Evolutionary conservation across 64 coral and sea anemone species (phyloP).

Genomic region (Cladopsammia gracilis): DNA sequence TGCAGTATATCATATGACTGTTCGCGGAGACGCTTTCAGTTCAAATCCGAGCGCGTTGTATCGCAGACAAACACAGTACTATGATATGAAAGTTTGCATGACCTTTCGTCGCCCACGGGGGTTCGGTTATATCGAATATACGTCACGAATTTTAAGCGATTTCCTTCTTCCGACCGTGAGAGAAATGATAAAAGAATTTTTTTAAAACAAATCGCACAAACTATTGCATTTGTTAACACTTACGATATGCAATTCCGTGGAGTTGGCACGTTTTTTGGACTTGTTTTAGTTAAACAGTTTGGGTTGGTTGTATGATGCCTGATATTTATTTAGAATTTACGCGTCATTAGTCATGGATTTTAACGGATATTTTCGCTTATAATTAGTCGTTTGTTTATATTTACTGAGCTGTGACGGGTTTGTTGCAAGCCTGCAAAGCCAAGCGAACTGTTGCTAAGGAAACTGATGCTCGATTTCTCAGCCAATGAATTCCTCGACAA

Average conservation of each 20-base stretch:
- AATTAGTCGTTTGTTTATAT: not conserved
- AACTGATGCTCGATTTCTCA: not conserved
- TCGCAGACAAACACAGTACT: not conserved
- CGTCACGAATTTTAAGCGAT: not conserved
- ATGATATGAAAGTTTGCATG: not conserved
- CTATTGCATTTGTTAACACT: not conserved
- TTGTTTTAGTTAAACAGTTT: not conserved
- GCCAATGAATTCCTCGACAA: no score
- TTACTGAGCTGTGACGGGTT: not conserved
- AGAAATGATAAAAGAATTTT: not conserved
- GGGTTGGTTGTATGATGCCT: not conserved
- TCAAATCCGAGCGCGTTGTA: conserved; percentile 1
- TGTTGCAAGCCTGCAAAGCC: not conserved
- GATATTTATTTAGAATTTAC: not conserved
- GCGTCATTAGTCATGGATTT: conserved; percentile 11
- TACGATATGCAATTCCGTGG: not conserved
- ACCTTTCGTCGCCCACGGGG: conserved; percentile 1
- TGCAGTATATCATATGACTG: not conserved
- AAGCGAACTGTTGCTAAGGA: conserved; percentile 4
- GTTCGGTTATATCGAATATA: not conserved
- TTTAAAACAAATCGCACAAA: not conserved
- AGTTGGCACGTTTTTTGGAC: not conserved
- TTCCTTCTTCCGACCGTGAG: not conserved
- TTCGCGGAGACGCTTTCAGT: not conserved
- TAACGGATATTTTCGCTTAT: conserved; percentile 23